Evolutionary conservation across 2,888 invertebrate genomes (phyloP), one percentile per base, ranked within the genome.

Genomic region (Rhodophaea formosa): DNA sequence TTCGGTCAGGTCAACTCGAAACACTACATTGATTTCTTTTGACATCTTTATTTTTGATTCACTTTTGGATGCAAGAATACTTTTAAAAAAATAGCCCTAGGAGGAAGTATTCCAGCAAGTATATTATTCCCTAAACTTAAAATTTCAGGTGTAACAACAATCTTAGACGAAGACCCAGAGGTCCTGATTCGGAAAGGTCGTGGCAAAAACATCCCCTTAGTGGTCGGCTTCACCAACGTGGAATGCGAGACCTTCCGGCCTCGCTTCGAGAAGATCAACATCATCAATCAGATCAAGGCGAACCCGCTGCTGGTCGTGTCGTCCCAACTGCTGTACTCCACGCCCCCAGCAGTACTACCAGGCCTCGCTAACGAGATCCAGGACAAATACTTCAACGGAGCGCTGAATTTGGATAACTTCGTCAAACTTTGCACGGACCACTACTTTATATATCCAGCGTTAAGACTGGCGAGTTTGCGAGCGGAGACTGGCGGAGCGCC

Each of bases 81-180:
- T 23, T 23, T 23, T 23, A 3, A 3, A 3, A n/a, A 23, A 23
- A 23, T 23, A 23, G 5, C 23, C 23, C 23, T 23, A 23, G n/a
- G n/a, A n/a, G n/a, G n/a, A n/a, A n/a, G n/a, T n/a, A n/a, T n/a
- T n/a, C n/a, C n/a, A n/a, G n/a, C n/a, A n/a, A 23, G 5, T 23
- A 8, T n/a, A 35, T n/a, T 5, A 39, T 12, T 12, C 1, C 12
- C n/a, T 5, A 39, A n/a, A 10, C 16, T 16, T 16, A 0, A 17
- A 16, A 56, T 65, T 3, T 61, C 64, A 8, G 67, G 66, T 39
- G 58, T 68, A 6, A 71, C 68, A 7, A 58, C 63, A 23, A 65
- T 78, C 5, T 16, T 80, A 1, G 60, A 64, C 6, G 72, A 69
- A n/a, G 66, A 72, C 12, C 78, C 78, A 6, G 63, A 63, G 29